Conservation (phyloP, 2,888 invertebrate species). For the Anarsia innoxiella region DNA sequence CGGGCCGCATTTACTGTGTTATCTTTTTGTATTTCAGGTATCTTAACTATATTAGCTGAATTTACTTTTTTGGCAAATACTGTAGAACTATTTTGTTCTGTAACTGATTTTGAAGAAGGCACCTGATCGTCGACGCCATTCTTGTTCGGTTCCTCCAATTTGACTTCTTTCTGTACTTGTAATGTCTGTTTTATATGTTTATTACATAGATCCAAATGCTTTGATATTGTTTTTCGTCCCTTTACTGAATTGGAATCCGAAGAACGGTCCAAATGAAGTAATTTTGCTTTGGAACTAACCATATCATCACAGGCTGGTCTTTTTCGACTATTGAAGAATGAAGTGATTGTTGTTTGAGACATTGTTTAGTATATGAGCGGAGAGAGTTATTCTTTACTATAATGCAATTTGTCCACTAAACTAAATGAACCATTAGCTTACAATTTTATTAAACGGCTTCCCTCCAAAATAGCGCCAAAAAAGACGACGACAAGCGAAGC, state of each 20-base stretch:
- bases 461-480: no score
- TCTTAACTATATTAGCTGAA: constrained; percentile 38
- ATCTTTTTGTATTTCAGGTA: constrained; percentile 30
- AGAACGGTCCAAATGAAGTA: constrained; percentile 43
- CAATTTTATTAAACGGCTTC: no score
- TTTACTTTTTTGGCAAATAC: constrained; percentile 52
- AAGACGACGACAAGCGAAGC: no score
- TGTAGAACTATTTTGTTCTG: constrained; percentile 8
- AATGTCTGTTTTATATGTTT: constrained; percentile 8
- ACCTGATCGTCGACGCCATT: constrained; percentile 8
- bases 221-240: constrained; percentile 16
- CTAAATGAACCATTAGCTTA: neutral
- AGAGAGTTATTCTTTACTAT: constrained; percentile 8
- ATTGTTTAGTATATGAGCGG: no score
- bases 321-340: constrained; percentile 85
- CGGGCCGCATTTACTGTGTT: constrained; percentile 63
- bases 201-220: neutral
- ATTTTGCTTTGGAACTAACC: constrained; percentile 69
- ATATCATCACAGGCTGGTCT: constrained; percentile 82
- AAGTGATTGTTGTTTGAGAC: constrained; percentile 85
- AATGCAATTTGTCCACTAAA: neutral
- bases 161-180: constrained; percentile 14
- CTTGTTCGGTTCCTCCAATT: constrained; percentile 16
- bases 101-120: neutral
- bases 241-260: constrained; percentile 36